phyloP scores from a whole-genome alignment of 2,797 vertebrate genomes.

The Poliocrania exsul region DNA sequence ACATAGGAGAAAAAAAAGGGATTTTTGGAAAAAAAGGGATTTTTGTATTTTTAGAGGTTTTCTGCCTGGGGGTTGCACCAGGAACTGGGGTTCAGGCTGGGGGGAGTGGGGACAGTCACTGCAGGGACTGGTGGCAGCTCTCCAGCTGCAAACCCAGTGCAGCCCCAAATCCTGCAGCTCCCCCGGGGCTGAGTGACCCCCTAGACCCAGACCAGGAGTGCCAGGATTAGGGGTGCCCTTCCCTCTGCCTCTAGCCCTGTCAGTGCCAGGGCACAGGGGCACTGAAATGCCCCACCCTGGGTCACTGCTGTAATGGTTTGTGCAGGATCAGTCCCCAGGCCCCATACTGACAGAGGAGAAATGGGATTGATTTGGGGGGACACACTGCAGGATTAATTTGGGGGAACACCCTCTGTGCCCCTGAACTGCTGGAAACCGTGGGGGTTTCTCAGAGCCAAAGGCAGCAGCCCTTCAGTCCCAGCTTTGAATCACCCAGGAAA shows the following conservation, averaged over 20 bases:
- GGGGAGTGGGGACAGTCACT: accelerated
- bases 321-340: not conserved
- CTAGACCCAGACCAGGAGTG: too few species aligned
- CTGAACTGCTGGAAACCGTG: accelerated
- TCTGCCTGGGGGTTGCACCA: not conserved
- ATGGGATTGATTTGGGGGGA: not conserved
- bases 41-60: not conserved
- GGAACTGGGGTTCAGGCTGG: not conserved
- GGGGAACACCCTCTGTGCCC: too few species aligned
- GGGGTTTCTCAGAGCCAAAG: not conserved
- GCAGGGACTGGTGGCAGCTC: not conserved
- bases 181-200: accelerated
- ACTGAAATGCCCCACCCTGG: not conserved
- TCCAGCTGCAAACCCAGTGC: not conserved
- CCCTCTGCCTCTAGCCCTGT: not conserved
- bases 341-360: not conserved
- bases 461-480: not conserved
- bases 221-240: not conserved
- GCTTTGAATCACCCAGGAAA: not conserved
- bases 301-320: accelerated
- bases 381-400: not conserved
- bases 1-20: not conserved
- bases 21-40: not conserved
- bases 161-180: not conserved
- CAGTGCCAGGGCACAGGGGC: not conserved